phyloP scores from a whole-genome alignment of 2,797 vertebrate genomes.

The Xenops minutus region DNA sequence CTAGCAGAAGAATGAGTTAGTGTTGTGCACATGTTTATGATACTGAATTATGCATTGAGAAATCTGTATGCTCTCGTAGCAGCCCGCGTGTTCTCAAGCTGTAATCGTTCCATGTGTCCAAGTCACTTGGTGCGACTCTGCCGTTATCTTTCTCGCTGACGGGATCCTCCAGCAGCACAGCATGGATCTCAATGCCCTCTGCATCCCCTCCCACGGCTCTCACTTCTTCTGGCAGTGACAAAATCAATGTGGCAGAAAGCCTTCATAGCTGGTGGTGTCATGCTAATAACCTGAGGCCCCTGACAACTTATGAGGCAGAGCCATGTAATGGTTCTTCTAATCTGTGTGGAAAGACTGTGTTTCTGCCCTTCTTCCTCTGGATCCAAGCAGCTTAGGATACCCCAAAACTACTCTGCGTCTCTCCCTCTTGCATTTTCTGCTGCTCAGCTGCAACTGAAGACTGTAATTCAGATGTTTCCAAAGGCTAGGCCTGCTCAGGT shows the following conservation, averaged over 20 bases:
- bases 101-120: neutral
- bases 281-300: neutral
- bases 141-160: rapidly evolving
- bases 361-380: neutral
- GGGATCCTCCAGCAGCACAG: neutral
- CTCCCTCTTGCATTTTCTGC: neutral
- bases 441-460: neutral
- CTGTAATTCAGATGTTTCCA: neutral
- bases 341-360: neutral
- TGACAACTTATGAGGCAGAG: neutral
- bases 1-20: constrained; percentile 9
- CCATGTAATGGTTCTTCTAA: neutral
- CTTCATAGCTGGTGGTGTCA: neutral
- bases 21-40: neutral
- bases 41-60: constrained; percentile 38
- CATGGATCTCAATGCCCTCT: neutral
- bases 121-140: neutral
- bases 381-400: neutral
- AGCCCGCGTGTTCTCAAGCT: rapidly evolving
- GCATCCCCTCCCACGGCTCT: neutral
- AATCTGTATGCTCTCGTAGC: neutral
- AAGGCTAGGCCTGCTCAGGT: neutral
- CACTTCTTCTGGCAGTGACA: neutral
- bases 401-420: neutral
- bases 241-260: neutral